Base-by-base conservation (phyloP, 2,888 invertebrate species). In the Drosophila leonis region DNA sequence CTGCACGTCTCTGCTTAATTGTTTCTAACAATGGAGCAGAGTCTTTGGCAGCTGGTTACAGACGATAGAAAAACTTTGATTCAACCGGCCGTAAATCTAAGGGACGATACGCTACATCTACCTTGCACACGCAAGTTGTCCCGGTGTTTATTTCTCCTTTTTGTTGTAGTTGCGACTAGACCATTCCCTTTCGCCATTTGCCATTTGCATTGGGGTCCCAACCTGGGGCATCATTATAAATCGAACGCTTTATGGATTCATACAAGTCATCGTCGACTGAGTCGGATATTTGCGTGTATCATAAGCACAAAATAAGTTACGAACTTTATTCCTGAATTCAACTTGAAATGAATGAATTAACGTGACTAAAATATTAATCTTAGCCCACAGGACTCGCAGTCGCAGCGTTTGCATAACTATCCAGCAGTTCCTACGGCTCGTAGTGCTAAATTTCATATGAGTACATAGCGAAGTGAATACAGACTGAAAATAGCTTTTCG, bases 271-370 rank as follows among this genome's bases (percentile, higher is more conserved):
- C n/a, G 42, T 57, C 18, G 48, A 33, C 33, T 10, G 27, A 44
- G 37, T 44, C 44, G 72, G 59, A 39, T 85, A 71, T 83, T 81
- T 79, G 75, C 79, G 63, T 83, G 88, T 84, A 78, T 83, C 90
- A 82, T 82, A 80, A 79, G 80, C 83, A 79, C 78, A 77, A 90
- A 83, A 88, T 90, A 90, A 90, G 78, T 86, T 84, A 84, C 76
- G 85, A 80, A 90, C 76, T 90, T 92, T 92, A 91, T 90, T 83
- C 78, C 71, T 79, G 73, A 85, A 89, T 82, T 84, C 83, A 91
- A 82, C 81, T 81, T 71, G 60, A 82, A 85, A 86, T 88, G 82
- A 83, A 90, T 86, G 83, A 84, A 90, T 86, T 92, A 83, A 90
- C 90, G 85, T 89, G 87, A 89, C 90, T 90, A 68, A 89, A 88